Percentiles rank a stretch among this genome's conserved stretches.
Evolutionary conservation across 2,888 invertebrate genomes (phyloP).

Genomic region (Trichogramma evanescens): DNA sequence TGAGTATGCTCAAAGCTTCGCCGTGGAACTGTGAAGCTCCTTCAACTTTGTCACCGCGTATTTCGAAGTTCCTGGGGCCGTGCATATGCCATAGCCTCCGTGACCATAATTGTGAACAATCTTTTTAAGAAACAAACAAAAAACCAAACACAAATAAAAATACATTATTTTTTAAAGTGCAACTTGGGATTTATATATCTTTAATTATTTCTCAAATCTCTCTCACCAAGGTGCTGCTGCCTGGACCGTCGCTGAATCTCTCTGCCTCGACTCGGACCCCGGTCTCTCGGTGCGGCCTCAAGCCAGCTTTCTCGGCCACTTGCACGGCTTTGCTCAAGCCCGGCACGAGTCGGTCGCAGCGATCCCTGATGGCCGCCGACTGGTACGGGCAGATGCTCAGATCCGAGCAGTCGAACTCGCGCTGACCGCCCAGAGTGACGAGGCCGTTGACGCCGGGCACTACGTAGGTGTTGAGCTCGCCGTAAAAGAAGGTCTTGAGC

Average conservation of each 20-base stretch:
- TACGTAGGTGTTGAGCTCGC: conserved; percentile 78
- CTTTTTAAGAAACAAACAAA: conserved; percentile 22
- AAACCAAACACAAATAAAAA: no score
- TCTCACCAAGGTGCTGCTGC: conserved; percentile 28
- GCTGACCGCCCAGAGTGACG: conserved; percentile 78
- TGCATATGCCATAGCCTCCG: conserved; percentile 86
- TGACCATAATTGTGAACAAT: conserved; percentile 92
- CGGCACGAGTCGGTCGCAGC: conserved; percentile 72
- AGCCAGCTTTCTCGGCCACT: conserved; percentile 50
- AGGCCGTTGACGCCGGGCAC: conserved; percentile 67
- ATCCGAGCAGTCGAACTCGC: conserved; percentile 76
- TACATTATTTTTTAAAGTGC: conserved; percentile 9
- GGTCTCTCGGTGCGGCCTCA: conserved; percentile 73
- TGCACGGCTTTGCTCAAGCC: conserved; percentile 47
- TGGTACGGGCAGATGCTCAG: conserved; percentile 63
- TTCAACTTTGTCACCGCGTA: conserved; percentile 66
- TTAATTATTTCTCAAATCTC: conserved; percentile 9
- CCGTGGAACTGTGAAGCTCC: conserved; percentile 47
- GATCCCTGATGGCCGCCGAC: conserved; percentile 66
- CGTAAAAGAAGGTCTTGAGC: conserved; percentile 83
- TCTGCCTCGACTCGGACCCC: conserved; percentile 69
- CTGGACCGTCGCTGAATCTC: conserved; percentile 27
- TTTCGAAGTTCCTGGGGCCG: conserved; percentile 79
- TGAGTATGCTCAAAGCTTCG: conserved; percentile 22
- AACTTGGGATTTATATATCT: not conserved